Evolutionary conservation across 2,113 vertebrate species (phyloP), one percentile per base, ranked within the genome.

Genomic region (Corythoichthys haematopterus): DNA sequence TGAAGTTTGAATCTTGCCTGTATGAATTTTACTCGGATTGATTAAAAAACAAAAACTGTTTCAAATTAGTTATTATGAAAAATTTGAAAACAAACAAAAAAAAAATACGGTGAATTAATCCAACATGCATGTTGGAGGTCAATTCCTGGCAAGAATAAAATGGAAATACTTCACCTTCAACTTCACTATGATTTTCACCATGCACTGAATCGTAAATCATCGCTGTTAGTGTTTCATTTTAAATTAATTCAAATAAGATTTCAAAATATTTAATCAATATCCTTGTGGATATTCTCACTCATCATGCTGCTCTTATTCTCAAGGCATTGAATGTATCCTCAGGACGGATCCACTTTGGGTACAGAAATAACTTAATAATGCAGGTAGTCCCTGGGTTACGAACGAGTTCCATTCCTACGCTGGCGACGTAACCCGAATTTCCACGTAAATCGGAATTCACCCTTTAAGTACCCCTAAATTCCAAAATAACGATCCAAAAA

Each of bases 131-230:
- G n/a, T 52, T 76, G 5, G 37, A 50, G 60, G 55, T 37, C 11
- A 38, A 16, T 70, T 70, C 28, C 51, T 33, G 58, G 58, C 58
- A 62, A 62, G 60, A 62, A 46, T 47, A 55, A 51, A 76, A 72
- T 50, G 2, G 66, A 52, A 47, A 62, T 79, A 65, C 69, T 83
- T 87, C 69, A 69, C 57, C 57, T 60, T 69, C 20, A 68, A 47
- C 48, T 20, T 1, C 2, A 46, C 68, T 63, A 55, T 51, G 9
- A 63, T 61, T 6, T 58, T 58, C 20, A 14, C 8, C 68, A 2
- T 59, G 12, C 14, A 61, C 43, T n/a, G 0, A 37, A 68, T 10
- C 8, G 4, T 20, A 45, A 35, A 35, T 48, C 36, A 64, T 45
- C 57, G 15, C 16, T 71, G 11, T 67, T 28, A 66, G 53, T 16